Percentiles rank a stretch among this genome's conserved stretches.
Evolutionary conservation across 2,797 vertebrate genomes (phyloP).

Genomic region (Characodon lateralis): DNA sequence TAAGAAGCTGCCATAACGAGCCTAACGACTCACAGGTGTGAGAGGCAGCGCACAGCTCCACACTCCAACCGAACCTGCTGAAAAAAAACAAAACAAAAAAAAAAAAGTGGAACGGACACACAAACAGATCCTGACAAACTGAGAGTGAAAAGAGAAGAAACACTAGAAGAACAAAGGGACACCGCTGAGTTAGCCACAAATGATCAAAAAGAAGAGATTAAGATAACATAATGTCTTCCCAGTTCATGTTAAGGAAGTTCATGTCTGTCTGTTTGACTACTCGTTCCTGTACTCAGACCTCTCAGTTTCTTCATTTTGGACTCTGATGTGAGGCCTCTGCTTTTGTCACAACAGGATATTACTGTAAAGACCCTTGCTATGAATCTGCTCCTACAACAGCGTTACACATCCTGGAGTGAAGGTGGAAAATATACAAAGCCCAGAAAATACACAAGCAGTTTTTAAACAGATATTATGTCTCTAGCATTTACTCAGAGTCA

Average conservation of each 20-base stretch:
- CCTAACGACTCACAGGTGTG: no score
- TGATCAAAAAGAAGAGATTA: constrained; percentile 47
- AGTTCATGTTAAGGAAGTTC: constrained; percentile 11
- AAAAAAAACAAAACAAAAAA: no score
- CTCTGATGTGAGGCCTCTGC: constrained; percentile 58
- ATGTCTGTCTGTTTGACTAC: constrained; percentile 48
- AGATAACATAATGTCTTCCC: constrained; percentile 28
- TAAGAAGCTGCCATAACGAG: no score
- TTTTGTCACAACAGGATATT: constrained; percentile 58
- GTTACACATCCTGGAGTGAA: constrained; percentile 15
- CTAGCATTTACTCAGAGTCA: neutral
- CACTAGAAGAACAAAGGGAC: constrained; percentile 11
- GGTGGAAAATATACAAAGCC: constrained; percentile 2
- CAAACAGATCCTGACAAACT: neutral
- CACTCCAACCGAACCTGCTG: no score
- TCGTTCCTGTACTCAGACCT: constrained; percentile 45
- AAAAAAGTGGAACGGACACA: no score
- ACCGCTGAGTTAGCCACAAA: constrained; percentile 5
- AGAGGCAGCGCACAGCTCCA: no score
- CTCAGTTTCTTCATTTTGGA: constrained; percentile 13
- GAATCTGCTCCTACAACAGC: constrained; percentile 6
- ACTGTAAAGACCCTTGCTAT: constrained; percentile 59
- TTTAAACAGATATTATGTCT: neutral
- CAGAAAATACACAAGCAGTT: neutral
- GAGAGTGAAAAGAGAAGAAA: constrained; percentile 3